These are phyloP conservation scores for Rhinogobius similis DNA, from an alignment of 2,113 vertebrate species.

Conservation along the genomic window DNA sequence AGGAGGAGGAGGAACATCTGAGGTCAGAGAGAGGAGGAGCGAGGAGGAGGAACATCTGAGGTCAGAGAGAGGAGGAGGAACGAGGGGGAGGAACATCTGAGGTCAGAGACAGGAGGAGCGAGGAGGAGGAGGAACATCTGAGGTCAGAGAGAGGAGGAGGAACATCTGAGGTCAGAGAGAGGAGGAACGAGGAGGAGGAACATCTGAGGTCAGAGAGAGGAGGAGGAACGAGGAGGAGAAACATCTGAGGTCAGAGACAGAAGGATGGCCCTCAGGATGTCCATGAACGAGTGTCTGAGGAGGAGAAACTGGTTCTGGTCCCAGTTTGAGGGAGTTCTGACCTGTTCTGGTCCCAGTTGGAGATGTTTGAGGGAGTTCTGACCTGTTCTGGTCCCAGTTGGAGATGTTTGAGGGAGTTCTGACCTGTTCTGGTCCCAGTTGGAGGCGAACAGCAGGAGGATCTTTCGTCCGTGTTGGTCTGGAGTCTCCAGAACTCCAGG, in stretches of 20 bases:
- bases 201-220: too few species aligned
- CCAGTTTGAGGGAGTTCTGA: too few species aligned
- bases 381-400: conserved; percentile 99
- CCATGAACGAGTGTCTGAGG: conserved; percentile 74
- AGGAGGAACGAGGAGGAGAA: too few species aligned
- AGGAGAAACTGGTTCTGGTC: too few species aligned
- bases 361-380: too few species aligned
- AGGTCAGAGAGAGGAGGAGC: too few species aligned
- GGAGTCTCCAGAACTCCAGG: conserved; percentile 94
- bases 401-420: too few species aligned
- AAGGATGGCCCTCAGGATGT: conserved; percentile 95
- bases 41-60: not conserved
- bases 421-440: conserved; percentile 95
- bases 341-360: too few species aligned
- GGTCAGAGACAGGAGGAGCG: conserved; percentile 91
- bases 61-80: too few species aligned
- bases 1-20: conserved; percentile 36
- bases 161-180: too few species aligned
- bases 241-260: conserved; percentile 80
- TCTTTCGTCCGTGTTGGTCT: conserved; percentile 96
- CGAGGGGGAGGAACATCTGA: not conserved
- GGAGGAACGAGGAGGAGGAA: too few species aligned
- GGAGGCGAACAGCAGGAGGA: conserved; percentile 95
- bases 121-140: conserved; percentile 36
- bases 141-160: not conserved